Conservation (phyloP, 2,888 invertebrate species). For the Nasonovia ribisnigri region DNA sequence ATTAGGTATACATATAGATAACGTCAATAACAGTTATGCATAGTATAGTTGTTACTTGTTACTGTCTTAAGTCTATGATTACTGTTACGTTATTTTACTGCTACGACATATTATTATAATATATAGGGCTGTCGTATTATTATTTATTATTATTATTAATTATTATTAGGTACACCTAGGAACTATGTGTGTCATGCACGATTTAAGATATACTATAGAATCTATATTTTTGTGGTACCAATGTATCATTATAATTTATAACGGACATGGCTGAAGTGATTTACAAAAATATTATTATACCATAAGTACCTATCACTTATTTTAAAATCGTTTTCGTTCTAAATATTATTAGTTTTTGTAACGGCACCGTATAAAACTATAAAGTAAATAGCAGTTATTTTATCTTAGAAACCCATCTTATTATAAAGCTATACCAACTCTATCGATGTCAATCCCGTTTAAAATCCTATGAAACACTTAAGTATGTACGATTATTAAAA, state of each 20-base stretch:
- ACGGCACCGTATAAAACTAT: background rate
- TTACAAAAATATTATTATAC: background rate
- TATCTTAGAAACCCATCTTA: background rate
- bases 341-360: background rate
- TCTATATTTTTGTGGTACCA: background rate
- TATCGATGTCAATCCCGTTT: background rate
- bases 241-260: background rate
- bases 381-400: background rate
- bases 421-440: background rate
- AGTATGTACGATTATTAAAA: background rate
- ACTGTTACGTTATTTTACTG: no score
- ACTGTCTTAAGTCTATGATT: no score
- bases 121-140: background rate
- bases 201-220: background rate
- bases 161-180: background rate
- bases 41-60: background rate
- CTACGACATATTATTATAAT: background rate
- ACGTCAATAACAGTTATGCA: background rate
- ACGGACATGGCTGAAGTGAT: background rate
- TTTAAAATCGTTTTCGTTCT: background rate
- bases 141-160: background rate
- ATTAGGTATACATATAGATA: background rate
- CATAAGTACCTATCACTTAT: background rate
- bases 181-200: background rate
- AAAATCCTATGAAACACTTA: background rate